Evolutionary conservation across 2,113 vertebrate species (phyloP), one percentile per base, ranked within the genome.

Genomic region (Macrotis lagotis): DNA sequence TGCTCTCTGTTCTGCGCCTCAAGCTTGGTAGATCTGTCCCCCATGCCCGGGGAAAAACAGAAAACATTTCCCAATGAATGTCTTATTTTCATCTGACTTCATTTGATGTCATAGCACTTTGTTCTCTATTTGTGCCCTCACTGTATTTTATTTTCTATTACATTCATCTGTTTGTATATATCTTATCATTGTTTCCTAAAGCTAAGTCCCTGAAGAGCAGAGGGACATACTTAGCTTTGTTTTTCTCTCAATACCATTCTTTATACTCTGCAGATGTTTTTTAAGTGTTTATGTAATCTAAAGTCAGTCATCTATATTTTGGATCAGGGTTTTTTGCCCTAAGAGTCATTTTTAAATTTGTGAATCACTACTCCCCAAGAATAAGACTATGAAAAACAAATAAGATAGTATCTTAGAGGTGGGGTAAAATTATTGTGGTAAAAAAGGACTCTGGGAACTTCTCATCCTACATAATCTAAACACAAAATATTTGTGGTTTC

Each of bases 1-100:
- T 99, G 98, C 98, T 98, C 94, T 99, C 99, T 51, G 98, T 98
- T 98, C 99, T 99, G 93, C 99, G 99, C 97, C 98, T 99, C 66
- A 98, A 97, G 98, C 98, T 98, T 98, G 99, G 99, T 96, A 99
- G 96, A 96, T 99, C 99, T 99, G 98, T 59, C 91, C 83, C 89
- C 95, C 91, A 6, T 25, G 95, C 48, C 44, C 96, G 91, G 10
- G 94, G 0, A 95, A 53, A 24, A 50, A 91, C 25, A 83, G n/a
- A 50, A 91, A 55, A 55, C 25, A 37, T 11, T 44, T 1, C 8
- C 2, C 0, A 0, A 8, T 98, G 44, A 98, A 89, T 31, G 0
- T 11, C n/a, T 16, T 0, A 8, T 0, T 1, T 25, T 83, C n/a
- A 44, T 44, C n/a, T 0, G 6, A 83, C 1, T 44, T 83, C n/a